phyloP scores from a whole-genome alignment of 2,888 invertebrate species.

The Leptinotarsa peninsularis region DNA sequence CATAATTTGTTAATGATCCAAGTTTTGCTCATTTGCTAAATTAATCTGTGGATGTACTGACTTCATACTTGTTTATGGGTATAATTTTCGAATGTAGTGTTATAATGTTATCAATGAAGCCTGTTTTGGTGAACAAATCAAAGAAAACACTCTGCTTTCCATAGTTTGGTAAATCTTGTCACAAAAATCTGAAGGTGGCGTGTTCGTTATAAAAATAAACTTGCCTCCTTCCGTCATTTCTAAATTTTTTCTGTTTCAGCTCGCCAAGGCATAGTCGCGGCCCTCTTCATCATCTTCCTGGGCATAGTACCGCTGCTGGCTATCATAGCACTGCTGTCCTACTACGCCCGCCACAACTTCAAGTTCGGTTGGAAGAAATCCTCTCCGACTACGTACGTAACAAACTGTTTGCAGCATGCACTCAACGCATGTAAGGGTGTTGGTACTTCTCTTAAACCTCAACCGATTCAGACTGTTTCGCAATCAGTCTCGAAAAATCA shows the following conservation, averaged over 20 bases:
- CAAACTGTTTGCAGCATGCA: constrained; percentile 60
- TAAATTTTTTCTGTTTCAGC: constrained; percentile 69
- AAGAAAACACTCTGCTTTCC: too few species aligned
- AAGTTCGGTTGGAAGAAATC: constrained; percentile 69
- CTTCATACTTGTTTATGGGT: too few species aligned
- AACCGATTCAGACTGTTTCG: constrained; percentile 36
- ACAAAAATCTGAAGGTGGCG: too few species aligned
- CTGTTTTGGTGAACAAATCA: too few species aligned
- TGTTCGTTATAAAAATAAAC: too few species aligned
- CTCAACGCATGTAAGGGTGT: constrained; percentile 61
- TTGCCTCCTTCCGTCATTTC: too few species aligned
- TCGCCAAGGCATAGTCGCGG: constrained; percentile 80
- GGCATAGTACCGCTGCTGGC: constrained; percentile 83
- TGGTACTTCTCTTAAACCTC: constrained; percentile 46
- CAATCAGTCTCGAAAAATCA: constrained; percentile 39
- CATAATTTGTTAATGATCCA: too few species aligned
- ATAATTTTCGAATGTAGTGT: too few species aligned
- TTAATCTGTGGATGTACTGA: too few species aligned
- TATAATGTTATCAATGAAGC: too few species aligned
- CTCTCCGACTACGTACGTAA: constrained; percentile 69
- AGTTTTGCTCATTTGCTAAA: too few species aligned
- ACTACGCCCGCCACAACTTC: constrained; percentile 80
- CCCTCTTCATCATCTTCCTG: constrained; percentile 89
- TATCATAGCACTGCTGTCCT: constrained; percentile 76
- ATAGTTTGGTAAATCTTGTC: too few species aligned